Evolutionary conservation across 2,888 invertebrate species (phyloP), one percentile per base, ranked within the genome.

Genomic region (Cryptocephalus moraei): DNA sequence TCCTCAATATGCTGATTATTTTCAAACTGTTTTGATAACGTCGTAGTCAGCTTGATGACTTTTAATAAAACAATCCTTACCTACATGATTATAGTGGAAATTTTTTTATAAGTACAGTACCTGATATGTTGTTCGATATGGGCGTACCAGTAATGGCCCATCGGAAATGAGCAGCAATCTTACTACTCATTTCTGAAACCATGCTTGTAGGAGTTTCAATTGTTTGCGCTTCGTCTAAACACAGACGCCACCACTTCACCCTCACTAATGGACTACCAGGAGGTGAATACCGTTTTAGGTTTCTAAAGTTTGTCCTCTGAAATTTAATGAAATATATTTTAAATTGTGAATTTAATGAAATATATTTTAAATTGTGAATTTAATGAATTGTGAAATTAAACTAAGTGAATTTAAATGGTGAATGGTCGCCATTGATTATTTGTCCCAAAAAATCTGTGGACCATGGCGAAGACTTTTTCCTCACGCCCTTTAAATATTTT

Each of bases 191-290:
- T 56, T 75, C 72, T 0, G 82, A 78, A 1, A 80, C 75, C 60
- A 76, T 71, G 1, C 76, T 71, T 1, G 73, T 70, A 3, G 74
- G 71, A 43, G 76, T 73, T 61, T 87, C 86, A 1, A 86, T 82
- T 76, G 85, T 81, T 73, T 89, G 89, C 6, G 86, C 87, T 70
- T 89, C 89, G 67, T 89, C 89, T 31, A 87, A 68, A 61, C 84
- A 79, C 44, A 87, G 75, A 47, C 88, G 73, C 86, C 86, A 87
- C 84, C 86, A 89, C 43, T 79, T 71, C 1, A 88, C 73, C 60
- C 78, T 75, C 1, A 77, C 67, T n/a, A 89, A 66, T 0, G 88
- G 85, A 41, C 82, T 79, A 1, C 79, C 79, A 1, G 78, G 74
- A 1, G 78, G 72, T 66, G 81, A 72, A 55, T 80, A 85, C 33